Evolutionary conservation across 35 echinoderm and acorn worm species (phyloP), one percentile per base, ranked within the genome.

Genomic region (Lytechinus variegatus): DNA sequence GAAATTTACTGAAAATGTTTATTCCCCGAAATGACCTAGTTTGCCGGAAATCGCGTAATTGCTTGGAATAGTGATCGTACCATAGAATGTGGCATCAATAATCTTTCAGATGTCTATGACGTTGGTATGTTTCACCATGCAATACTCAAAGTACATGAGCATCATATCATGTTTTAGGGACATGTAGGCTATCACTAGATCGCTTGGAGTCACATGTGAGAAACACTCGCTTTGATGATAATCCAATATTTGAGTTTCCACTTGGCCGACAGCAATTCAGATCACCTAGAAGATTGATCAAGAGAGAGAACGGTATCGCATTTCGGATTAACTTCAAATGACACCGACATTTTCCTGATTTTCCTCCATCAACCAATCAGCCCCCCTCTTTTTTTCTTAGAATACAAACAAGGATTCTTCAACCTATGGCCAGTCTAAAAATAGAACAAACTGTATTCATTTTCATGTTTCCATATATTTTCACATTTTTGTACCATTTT

Each of bases 241-340:
- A 79, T 79, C 66, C 66, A 79, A 79, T 79, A 79, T 79, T 79
- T 79, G 66, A 79, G 66, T n/a, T 79, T 79, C 66, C 66, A 79
- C 66, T 79, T 24, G 19, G 66, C 66, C 66, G n/a, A 79, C 66
- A 79, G 66, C 66, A 79, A 19, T 24, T 79, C 66, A 79, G 66
- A 79, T 79, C 66, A 79, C 66, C 66, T n/a, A 79, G 19, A 16
- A 79, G 66, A 79, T 24, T 79, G n/a, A 79, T 79, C 4, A 79
- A 79, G 66, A 79, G 66, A 79, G 21, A 79, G 19, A 79, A 79
- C 4, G 66, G 66, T 79, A 79, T 79, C 66, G 66, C 66, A 24
- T 79, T 79, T 79, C 66, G 19, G 4, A n/a, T 24, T 24, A 79
- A 79, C 66, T 79, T 79, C 66, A 79, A 79, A 79, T 79, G 66